Evolutionary conservation across 30 jellyfish, hydroid and myxozoan genomes (phyloP).

Genomic region (Hydractinia echinata): DNA sequence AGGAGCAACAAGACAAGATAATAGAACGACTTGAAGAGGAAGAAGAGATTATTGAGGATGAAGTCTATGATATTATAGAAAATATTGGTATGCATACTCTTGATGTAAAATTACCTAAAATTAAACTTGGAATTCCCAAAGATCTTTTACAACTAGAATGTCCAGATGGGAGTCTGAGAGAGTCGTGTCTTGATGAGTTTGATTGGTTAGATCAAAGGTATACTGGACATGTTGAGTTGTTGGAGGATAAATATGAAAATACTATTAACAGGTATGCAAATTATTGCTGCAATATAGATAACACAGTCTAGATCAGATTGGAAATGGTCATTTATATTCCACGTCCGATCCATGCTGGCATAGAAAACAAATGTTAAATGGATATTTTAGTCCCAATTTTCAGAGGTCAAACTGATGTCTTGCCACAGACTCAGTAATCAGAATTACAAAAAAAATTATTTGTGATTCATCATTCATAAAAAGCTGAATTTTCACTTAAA

Average conservation of each 20-base stretch:
- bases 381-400: too few relatives aligned
- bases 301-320: too few relatives aligned
- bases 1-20: conserved; percentile 48
- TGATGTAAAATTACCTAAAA: conserved; percentile 54
- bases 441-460: too few relatives aligned
- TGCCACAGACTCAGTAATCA: too few relatives aligned
- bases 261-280: conserved; percentile 43
- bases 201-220: conserved; percentile 48
- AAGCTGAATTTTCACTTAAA: too few relatives aligned
- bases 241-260: conserved; percentile 59
- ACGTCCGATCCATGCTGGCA: too few relatives aligned
- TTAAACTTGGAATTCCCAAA: conserved; percentile 51
- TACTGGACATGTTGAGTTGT: conserved; percentile 39
- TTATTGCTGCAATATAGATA: too few relatives aligned
- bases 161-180: conserved; percentile 50
- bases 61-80: conserved; percentile 23
- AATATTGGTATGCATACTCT: conserved; percentile 46
- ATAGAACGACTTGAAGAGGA: conserved; percentile 47
- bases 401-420: too few relatives aligned
- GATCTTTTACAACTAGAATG: conserved; percentile 45
- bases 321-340: too few relatives aligned
- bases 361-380: too few relatives aligned
- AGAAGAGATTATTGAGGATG: conserved; percentile 32
- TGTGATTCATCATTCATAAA: too few relatives aligned
- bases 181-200: conserved; percentile 44